Conservation (phyloP, 2,888 invertebrate species). For the Hyposoter dolosus region DNA sequence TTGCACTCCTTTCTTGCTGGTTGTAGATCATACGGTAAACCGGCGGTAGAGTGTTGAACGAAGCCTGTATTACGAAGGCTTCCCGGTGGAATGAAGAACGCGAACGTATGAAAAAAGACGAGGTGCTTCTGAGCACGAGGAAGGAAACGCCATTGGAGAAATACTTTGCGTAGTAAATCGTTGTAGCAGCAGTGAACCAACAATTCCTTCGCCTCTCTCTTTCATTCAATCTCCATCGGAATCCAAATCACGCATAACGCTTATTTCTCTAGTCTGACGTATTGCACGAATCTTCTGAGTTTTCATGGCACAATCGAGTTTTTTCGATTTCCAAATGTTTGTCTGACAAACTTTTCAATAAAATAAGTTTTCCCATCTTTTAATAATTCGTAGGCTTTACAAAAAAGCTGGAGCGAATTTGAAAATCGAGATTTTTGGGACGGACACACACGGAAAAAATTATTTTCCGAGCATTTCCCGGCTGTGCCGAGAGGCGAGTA, state of each 20-base stretch:
- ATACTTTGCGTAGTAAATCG: slow-evolving; percentile 40
- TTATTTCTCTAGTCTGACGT: not conserved
- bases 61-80: slow-evolving; percentile 5
- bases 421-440: too few species aligned
- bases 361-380: too few species aligned
- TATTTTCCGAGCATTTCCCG: too few species aligned
- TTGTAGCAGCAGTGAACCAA: slow-evolving; percentile 34
- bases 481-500: too few species aligned
- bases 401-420: too few species aligned
- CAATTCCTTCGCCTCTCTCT: slow-evolving; percentile 42
- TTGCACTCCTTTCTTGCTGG: slow-evolving; percentile 16
- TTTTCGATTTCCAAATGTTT: not conserved
- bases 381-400: too few species aligned
- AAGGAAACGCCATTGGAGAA: slow-evolving; percentile 23
- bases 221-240: slow-evolving; percentile 50
- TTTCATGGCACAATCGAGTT: not conserved
- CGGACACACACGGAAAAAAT: too few species aligned
- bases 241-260: slow-evolving; percentile 12
- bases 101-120: not conserved
- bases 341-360: not conserved
- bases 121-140: not conserved
- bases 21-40: slow-evolving; percentile 55
- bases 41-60: slow-evolving; percentile 40
- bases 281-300: not conserved
- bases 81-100: slow-evolving; percentile 40